Conservation (phyloP, 2,888 invertebrate species). For the Steinernema hermaphroditum region DNA sequence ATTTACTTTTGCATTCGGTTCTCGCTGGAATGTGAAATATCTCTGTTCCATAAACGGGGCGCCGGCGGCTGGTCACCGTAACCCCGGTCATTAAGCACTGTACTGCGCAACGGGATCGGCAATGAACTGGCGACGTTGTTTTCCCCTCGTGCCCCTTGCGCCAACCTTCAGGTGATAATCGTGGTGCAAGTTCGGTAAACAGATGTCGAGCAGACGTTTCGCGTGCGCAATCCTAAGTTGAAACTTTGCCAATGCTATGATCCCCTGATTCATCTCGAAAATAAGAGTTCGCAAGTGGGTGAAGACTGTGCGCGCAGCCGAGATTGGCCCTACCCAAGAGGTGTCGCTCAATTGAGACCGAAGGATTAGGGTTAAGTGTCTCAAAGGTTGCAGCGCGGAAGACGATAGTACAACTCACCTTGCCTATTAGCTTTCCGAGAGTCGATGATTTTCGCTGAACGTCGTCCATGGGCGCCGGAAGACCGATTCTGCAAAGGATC, state of each 20-base stretch:
- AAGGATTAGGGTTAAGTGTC: neutral
- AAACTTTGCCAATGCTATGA: too few species aligned
- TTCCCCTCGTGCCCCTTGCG: neutral
- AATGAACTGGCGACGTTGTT: constrained; percentile 15
- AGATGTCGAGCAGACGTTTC: neutral
- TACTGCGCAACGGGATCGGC: constrained; percentile 11
- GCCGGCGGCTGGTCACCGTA: constrained; percentile 1
- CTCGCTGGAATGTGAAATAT: constrained; percentile 13
- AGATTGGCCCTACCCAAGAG: neutral
- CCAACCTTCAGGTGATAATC: constrained; percentile 28
- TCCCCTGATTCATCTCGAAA: too few species aligned
- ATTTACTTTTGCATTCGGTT: neutral
- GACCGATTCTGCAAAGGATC: neutral
- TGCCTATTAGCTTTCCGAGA: constrained; percentile 8
- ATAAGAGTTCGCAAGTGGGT: too few species aligned
- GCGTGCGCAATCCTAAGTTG: too few species aligned
- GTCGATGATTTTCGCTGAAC: constrained; percentile 18
- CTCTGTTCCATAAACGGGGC: constrained; percentile 16
- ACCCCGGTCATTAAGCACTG: constrained; percentile 19
- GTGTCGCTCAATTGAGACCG: neutral
- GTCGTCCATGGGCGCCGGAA: constrained; percentile 9
- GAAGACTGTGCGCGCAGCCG: too few species aligned
- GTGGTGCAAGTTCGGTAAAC: constrained; percentile 15
- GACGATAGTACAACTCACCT: neutral
- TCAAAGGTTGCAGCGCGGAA: neutral